Base-by-base conservation (phyloP, 2,888 invertebrate genomes). In the Tachina fera region DNA sequence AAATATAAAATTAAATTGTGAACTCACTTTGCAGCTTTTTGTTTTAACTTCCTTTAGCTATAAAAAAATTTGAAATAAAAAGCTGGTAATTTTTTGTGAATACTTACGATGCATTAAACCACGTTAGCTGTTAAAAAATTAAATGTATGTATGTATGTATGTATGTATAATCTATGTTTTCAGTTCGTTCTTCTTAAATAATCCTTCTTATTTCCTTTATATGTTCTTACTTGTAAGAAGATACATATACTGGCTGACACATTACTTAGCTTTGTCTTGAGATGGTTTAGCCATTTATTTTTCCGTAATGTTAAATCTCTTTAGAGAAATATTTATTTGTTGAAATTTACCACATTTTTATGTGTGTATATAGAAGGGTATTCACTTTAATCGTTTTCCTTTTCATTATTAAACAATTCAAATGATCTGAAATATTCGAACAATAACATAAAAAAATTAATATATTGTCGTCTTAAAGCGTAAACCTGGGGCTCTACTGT, bases 321-420 rank as follows among this genome's bases (percentile, higher is more conserved):
- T 71, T 47, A 71, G 53, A 71, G 53, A 16, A 67, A 31, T 8
- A 79, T 71, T 71, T 71, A 68, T 79, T 53, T 61, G 61, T 19
- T 9, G 61, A 43, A 61, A 51, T 78, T 22, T 5, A 65, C 6
- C 14, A 41, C 3, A 68, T n/a, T 16, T 19, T 2, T 53, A 9
- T 10, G 13, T 16, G 13, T 16, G 9, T 6, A 16, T 51, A 16
- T 47, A n/a, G 49, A 14, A 16, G 9, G 16, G 31, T 4, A 31
- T 31, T 31, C 31, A 31, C 4, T 31, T 31, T 31, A 31, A 31
- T 31, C 31, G 31, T 4, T 31, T 31, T 31, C 0, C 31, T 31
- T 31, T 31, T 31, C 31, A 31, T 31, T 31, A 31, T 31, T 31
- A 31, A 31, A 31, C 4, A 3, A 31, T 31, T 31, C 31, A 4